These are phyloP conservation scores for Harpalus rubripes DNA, from an alignment of 2,888 invertebrate species.

Conservation along the genomic window DNA sequence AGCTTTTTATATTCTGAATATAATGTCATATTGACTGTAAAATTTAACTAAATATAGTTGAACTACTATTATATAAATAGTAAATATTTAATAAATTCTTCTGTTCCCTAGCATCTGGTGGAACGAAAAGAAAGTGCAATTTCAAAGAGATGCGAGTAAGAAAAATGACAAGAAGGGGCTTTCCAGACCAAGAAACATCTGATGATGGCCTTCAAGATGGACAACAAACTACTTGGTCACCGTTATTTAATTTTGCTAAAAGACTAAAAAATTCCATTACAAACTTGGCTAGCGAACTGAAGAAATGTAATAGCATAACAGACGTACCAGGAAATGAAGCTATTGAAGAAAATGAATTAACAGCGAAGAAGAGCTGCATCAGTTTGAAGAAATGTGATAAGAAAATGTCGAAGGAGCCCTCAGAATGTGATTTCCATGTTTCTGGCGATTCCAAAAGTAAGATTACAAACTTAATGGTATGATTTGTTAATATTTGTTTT, in stretches of 20 bases:
- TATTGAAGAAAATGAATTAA: background rate
- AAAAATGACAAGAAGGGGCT: background rate
- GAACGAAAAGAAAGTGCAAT: background rate
- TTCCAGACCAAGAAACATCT: too few species aligned
- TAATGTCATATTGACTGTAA: too few species aligned
- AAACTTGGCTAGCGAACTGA: background rate
- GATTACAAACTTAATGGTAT: background rate
- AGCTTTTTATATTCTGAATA: too few species aligned
- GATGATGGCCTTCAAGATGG: too few species aligned
- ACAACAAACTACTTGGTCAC: constrained; percentile 19
- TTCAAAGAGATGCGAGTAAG: background rate
- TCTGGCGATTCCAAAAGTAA: constrained; percentile 22
- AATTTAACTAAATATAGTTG: too few species aligned
- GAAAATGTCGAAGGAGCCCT: background rate
- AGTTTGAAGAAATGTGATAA: background rate
- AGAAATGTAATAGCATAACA: background rate
- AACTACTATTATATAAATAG: too few species aligned
- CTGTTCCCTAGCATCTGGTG: background rate
- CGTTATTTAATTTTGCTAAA: constrained; percentile 18
- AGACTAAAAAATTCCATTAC: constrained; percentile 17
- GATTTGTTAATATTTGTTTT: background rate
- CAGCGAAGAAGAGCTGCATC: too few species aligned
- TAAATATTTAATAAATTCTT: too few species aligned
- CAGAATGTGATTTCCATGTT: background rate
- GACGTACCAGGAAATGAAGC: background rate